Percentiles rank a stretch among this genome's conserved stretches.
Evolutionary conservation across 1,140 invertebrate species (phyloP).

Genomic region (Belonocnema kinseyi): DNA sequence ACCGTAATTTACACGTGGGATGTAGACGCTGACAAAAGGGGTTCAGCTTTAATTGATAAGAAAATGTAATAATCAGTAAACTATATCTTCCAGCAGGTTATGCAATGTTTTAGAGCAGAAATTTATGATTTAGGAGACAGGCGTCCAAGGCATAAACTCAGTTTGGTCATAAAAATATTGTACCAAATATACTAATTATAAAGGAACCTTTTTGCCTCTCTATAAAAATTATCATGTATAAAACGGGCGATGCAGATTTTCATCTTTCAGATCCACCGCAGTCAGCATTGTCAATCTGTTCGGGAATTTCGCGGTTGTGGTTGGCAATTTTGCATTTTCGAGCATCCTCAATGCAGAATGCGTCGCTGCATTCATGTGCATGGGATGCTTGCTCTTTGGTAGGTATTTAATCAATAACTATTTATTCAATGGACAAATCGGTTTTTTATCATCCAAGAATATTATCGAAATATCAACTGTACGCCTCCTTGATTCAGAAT

Average conservation of each 20-base stretch:
- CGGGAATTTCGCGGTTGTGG: conserved; percentile 65
- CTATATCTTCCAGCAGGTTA: too few relatives aligned
- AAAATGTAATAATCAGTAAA: too few relatives aligned
- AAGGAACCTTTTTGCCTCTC: not conserved
- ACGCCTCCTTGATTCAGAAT: too few relatives aligned
- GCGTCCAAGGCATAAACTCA: not conserved
- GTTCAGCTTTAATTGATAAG: too few relatives aligned
- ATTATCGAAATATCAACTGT: not conserved
- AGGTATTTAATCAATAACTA: conserved; percentile 40
- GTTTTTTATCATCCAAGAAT: not conserved
- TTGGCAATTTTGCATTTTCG: conserved; percentile 69
- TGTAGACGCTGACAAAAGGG: too few relatives aligned
- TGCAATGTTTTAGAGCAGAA: too few relatives aligned
- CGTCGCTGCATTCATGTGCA: conserved; percentile 58
- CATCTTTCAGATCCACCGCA: conserved; percentile 60
- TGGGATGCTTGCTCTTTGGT: conserved; percentile 66
- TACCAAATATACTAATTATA: not conserved
- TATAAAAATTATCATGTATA: not conserved
- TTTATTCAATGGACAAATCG: not conserved
- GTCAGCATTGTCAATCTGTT: conserved; percentile 57
- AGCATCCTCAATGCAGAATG: conserved; percentile 60
- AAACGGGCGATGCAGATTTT: conserved; percentile 26
- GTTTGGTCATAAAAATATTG: not conserved
- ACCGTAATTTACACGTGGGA: too few relatives aligned
- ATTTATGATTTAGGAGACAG: too few relatives aligned